Conservation (phyloP, 2,113 vertebrate species). For the Tyrannus savana region DNA sequence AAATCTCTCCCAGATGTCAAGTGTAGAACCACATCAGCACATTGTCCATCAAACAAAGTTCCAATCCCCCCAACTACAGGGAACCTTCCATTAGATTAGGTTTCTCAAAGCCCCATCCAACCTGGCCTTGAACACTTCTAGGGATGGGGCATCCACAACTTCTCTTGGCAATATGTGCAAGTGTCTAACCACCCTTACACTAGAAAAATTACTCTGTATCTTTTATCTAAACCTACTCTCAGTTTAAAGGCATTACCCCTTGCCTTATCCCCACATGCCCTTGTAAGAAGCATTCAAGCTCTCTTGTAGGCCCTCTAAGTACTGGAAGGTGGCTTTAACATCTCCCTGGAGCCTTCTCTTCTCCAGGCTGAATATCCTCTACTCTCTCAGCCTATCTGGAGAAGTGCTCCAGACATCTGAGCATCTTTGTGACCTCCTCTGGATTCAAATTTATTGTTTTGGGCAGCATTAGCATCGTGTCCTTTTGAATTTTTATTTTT, state of each 20-base stretch:
- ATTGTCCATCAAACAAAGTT: not conserved
- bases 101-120: not conserved
- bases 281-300: not conserved
- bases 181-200: not conserved
- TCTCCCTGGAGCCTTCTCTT: not conserved
- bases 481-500: not conserved
- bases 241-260: not conserved
- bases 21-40: not conserved
- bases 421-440: fast-evolving
- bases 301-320: not conserved
- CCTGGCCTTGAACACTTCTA: not conserved
- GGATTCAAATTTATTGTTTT: not conserved
- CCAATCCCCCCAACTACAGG: not conserved
- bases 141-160: not conserved
- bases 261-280: not conserved
- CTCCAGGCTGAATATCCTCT: not conserved
- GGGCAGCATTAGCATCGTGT: not conserved
- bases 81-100: not conserved
- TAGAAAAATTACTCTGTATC: not conserved
- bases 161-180: not conserved
- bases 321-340: not conserved
- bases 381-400: not conserved
- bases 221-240: not conserved
- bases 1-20: not conserved
- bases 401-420: fast-evolving